A percentile compares a stretch with the other conserved stretches of the same genome.
These are phyloP conservation scores for Microhierax caerulescens DNA, from an alignment of 2,797 vertebrate species.

Conservation along the genomic window DNA sequence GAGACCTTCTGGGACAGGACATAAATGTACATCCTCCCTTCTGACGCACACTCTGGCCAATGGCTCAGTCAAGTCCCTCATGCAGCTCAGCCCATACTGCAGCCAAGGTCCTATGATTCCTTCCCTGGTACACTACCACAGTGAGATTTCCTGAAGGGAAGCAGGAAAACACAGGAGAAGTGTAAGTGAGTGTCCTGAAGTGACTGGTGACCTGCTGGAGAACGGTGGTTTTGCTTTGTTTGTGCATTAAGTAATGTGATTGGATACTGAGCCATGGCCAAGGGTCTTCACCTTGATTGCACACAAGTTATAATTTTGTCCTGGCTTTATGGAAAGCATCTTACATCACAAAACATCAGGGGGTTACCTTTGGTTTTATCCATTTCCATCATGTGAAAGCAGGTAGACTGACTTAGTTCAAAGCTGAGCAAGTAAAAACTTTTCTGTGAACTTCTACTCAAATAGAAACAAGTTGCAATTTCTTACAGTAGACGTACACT, in stretches of 20 bases:
- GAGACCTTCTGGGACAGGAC: neutral
- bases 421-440: neutral
- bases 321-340: neutral
- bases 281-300: neutral
- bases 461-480: neutral
- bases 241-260: neutral
- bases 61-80: rapidly evolving
- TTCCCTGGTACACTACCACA: neutral
- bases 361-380: neutral
- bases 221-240: neutral
- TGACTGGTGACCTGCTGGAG: neutral
- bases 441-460: neutral
- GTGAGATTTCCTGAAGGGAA: neutral
- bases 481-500: neutral
- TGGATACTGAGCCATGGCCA: neutral
- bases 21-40: neutral
- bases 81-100: neutral
- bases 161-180: neutral
- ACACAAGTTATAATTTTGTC: neutral
- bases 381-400: neutral
- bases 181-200: neutral
- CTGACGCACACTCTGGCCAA: rapidly evolving
- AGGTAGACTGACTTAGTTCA: neutral
- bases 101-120: neutral
- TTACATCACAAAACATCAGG: neutral